phyloP scores from a whole-genome alignment of 2,888 invertebrate species.

The Cephus spinipes region DNA sequence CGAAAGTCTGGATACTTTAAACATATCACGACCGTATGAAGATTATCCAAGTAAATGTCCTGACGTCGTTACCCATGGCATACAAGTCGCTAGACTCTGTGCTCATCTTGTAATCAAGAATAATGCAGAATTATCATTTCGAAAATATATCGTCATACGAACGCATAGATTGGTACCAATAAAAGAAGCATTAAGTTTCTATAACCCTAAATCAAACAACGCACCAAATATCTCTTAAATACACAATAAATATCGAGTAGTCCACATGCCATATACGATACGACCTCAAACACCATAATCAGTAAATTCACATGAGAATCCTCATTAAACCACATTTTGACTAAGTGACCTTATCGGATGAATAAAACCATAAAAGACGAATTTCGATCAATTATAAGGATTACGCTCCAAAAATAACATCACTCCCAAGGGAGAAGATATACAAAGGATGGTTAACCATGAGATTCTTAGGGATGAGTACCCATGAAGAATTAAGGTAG shows the following conservation, averaged over 20 bases:
- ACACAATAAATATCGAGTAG: background rate
- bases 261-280: background rate
- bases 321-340: background rate
- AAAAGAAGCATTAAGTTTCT: no score
- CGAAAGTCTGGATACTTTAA: no score
- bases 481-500: conserved; percentile 32
- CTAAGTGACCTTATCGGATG: background rate
- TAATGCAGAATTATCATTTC: no score
- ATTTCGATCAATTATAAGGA: background rate
- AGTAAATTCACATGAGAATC: background rate
- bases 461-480: background rate
- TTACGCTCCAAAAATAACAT: background rate
- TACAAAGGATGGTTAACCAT: background rate
- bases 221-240: no score
- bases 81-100: no score
- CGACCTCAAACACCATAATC: background rate
- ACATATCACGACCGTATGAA: no score
- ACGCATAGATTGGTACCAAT: no score
- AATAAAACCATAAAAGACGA: background rate
- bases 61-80: no score
- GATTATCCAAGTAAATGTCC: no score
- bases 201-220: background rate
- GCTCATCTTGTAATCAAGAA: no score
- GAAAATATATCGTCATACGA: no score
- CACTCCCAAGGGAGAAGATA: background rate